Evolutionary conservation across 2,888 invertebrate species (phyloP).

Genomic region (Spialia ferax): DNA sequence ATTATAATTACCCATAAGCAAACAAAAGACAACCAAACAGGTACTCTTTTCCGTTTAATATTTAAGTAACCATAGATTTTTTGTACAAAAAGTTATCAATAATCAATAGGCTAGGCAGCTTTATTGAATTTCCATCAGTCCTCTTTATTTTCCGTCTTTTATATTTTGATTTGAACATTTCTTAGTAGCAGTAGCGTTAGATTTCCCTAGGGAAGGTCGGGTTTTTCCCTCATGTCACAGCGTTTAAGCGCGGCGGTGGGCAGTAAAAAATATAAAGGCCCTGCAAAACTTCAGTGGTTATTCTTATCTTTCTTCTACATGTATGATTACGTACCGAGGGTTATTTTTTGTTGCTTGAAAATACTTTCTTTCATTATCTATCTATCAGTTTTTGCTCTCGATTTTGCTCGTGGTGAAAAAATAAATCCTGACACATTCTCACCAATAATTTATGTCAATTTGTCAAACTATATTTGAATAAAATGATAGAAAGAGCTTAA

Average conservation of each 20-base stretch:
- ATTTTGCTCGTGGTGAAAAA: no score
- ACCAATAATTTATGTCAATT: no score
- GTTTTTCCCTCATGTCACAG: slow-evolving; percentile 48
- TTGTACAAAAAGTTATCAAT: no score
- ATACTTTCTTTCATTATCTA: neutral
- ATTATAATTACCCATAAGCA: no score
- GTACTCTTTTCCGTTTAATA: no score
- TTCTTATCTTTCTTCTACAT: neutral
- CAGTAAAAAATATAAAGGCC: slow-evolving; percentile 31
- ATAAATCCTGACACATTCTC: no score
- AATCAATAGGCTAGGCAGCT: no score
- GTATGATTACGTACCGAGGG: neutral
- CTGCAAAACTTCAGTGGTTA: slow-evolving; percentile 14
- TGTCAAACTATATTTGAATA: no score
- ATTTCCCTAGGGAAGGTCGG: slow-evolving; percentile 56
- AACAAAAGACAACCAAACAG: no score
- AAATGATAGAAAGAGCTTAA: no score
- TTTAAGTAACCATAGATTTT: no score
- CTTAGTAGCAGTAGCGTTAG: slow-evolving; percentile 51
- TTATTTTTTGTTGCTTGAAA: slow-evolving; percentile 6
- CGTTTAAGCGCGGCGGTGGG: slow-evolving; percentile 45
- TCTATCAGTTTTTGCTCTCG: no score
- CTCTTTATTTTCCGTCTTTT: neutral
- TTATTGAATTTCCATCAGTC: neutral
- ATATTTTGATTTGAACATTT: slow-evolving; percentile 50